A percentile compares a stretch with the other conserved stretches of the same genome.
Evolutionary conservation across 2,797 vertebrate species (phyloP).

Genomic region (Decapterus maruadsi): DNA sequence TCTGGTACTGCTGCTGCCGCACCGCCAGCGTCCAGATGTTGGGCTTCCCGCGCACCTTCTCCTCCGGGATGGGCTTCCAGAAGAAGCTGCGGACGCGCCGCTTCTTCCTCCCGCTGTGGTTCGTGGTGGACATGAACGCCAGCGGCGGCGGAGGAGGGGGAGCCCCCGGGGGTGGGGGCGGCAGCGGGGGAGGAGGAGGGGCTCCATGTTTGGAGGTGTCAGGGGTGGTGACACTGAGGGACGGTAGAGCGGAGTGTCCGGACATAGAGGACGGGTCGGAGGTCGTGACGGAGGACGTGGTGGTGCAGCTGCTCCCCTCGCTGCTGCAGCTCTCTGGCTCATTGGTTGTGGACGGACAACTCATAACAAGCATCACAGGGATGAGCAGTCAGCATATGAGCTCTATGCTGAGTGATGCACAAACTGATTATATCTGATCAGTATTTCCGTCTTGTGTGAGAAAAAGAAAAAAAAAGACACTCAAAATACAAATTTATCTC

Average conservation of each 20-base stretch:
- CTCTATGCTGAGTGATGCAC: conserved; percentile 24
- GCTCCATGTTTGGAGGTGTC: conserved; percentile 39
- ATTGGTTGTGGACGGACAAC: conserved; percentile 89
- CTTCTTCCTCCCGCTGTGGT: conserved; percentile 88
- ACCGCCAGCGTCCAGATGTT: conserved; percentile 98
- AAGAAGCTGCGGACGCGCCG: conserved; percentile 96
- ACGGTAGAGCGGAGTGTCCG: conserved; percentile 63
- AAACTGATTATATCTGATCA: conserved; percentile 3
- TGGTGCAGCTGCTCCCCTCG: conserved; percentile 68
- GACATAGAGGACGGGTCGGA: conserved; percentile 83
- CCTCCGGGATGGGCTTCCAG: conserved; percentile 98
- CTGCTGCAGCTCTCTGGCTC: conserved; percentile 91
- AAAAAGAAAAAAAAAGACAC: not conserved
- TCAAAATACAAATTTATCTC: not conserved
- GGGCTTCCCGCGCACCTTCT: conserved; percentile 94
- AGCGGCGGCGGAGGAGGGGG: conserved; percentile 75
- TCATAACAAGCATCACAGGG: conserved; percentile 93
- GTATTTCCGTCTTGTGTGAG: not conserved
- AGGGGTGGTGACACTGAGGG: conserved; percentile 35
- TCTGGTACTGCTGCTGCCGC: conserved; percentile 93
- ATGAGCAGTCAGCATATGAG: conserved; percentile 51
- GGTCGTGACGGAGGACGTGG: conserved; percentile 71
- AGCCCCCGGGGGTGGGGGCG: conserved; percentile 60
- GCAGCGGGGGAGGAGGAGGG: conserved; percentile 63
- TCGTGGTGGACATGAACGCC: conserved; percentile 64